Evolutionary conservation across 2,113 vertebrate species (phyloP), one percentile per base, ranked within the genome.

Genomic region (Natator depressus): DNA sequence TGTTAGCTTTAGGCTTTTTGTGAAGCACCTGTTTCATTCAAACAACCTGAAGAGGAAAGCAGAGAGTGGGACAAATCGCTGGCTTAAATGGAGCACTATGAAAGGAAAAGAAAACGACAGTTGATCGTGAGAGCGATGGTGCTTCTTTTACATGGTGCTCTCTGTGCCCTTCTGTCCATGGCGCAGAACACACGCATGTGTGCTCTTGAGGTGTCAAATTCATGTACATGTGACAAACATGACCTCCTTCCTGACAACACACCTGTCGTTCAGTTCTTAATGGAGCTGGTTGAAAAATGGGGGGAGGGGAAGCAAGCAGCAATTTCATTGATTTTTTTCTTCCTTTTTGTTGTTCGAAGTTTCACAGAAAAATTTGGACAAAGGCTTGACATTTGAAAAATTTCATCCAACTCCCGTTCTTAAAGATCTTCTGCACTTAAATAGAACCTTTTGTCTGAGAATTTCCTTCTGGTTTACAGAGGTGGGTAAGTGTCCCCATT

Each of bases 11-110:
- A 87, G 91, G 83, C 86, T 96, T 92, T 75, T 97, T 88, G 85
- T 89, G 93, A 95, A 97, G 98, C 97, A 98, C 97, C 95, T 97
- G 97, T 82, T 96, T 94, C 81, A 84, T 96, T 97, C 94, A 95
- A 95, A 96, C 50, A 92, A 93, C 87, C 91, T 91, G 85, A 89
- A 76, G 25, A 38, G 78, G 94, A 96, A 90, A 82, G 79, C 93
- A 92, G 94, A 93, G 91, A 83, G 54, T 79, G 94, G 88, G 86
- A 96, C 91, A 96, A 97, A 94, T 54, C 90, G 79, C 80, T 95
- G 85, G 96, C 53, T 47, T 89, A 91, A 95, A 97, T 17, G 35
- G 85, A 96, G 87, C 94, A 92, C 75, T 91, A 72, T 47, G 84
- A 80, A 84, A 93, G 75, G 80, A 27, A 89, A 79, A 57, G 95